Base-by-base conservation (phyloP, 2,797 vertebrate genomes). In the Mico argentatus region DNA sequence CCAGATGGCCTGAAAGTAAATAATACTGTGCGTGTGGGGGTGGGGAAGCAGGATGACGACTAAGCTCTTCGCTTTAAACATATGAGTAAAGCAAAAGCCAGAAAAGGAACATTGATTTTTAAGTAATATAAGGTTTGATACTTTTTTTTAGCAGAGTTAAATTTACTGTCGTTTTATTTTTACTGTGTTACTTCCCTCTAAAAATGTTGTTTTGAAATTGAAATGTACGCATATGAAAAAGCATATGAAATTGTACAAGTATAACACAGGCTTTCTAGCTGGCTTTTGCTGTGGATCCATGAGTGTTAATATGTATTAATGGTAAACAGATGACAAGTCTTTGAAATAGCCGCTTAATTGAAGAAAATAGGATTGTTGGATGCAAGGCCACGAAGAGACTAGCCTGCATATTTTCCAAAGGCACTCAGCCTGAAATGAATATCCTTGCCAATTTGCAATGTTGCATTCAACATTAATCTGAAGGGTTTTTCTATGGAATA, bases 301-400 rank as follows among this genome's bases (percentile, higher is more conserved):
- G 77, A 72, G 48, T 59, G 88, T 95, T 95, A 90, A 70, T 39
- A 50, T 61, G 92, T 70, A 90, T 97, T 95, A 79, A 82, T 39
- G 72, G 89, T 93, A 97, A 97, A 89, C 93, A 94, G 94, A 95
- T 91, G 92, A 76, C 55, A 76, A 2, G 12, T 67, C 96, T 97
- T 87, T 82, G 70, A 94, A 97, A 94, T 59, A 77, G 80, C 75
- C 5, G 27, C 83, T 91, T 96, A 91, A 93, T 90, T 86, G 91
- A 91, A 90, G 96, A 90, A 94, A 97, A 96, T 88, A 30, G 92
- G 85, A 41, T 90, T 70, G 87, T 30, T 19, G 59, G 92, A 95
- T 86, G 85, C 94, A 92, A 90, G 79, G 88, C 81, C 96, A 95
- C 0, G 36, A 33, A 70, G 46, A 83, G 46, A 57, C 92, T 50